These are phyloP conservation scores for Scomberomorus guttatus DNA, from an alignment of 2,797 vertebrate genomes.

Conservation along the genomic window DNA sequence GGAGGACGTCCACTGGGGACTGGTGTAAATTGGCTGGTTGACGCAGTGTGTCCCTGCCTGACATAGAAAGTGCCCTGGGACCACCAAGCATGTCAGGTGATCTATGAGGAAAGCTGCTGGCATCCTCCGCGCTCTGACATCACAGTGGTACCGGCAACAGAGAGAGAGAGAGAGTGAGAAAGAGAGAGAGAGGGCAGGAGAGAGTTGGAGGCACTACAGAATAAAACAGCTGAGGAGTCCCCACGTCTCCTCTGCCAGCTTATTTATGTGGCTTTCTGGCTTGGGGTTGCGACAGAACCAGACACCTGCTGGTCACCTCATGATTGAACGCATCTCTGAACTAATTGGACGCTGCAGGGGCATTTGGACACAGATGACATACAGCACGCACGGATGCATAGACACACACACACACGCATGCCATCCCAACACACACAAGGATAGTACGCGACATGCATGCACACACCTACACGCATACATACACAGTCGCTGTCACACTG, in stretches of 20 bases:
- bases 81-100: slow-evolving; percentile 70
- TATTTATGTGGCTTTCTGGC: slow-evolving; percentile 74
- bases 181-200: not conserved
- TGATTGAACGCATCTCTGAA: slow-evolving; percentile 78
- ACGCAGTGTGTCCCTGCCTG: slow-evolving; percentile 69
- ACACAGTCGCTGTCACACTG: slow-evolving; percentile 51
- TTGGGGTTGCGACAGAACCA: slow-evolving; percentile 59
- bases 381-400: slow-evolving; percentile 58
- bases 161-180: not conserved
- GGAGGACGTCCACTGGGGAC: slow-evolving; percentile 75
- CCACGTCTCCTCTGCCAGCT: slow-evolving; percentile 62
- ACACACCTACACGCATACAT: slow-evolving; percentile 27
- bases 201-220: slow-evolving; percentile 52
- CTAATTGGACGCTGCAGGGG: slow-evolving; percentile 81
- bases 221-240: slow-evolving; percentile 66
- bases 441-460: slow-evolving; percentile 30
- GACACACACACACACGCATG: slow-evolving; percentile 16
- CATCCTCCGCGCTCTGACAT: slow-evolving; percentile 71
- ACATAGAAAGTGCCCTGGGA: slow-evolving; percentile 69
- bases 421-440: not conserved
- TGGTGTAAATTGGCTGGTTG: slow-evolving; percentile 81
- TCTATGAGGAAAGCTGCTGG: slow-evolving; percentile 71
- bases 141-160: slow-evolving; percentile 54
- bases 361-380: slow-evolving; percentile 73
- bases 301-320: slow-evolving; percentile 80